Evolutionary conservation across 2,888 invertebrate species (phyloP), one percentile per base, ranked within the genome.

Genomic region (Protophormia terraenovae): DNA sequence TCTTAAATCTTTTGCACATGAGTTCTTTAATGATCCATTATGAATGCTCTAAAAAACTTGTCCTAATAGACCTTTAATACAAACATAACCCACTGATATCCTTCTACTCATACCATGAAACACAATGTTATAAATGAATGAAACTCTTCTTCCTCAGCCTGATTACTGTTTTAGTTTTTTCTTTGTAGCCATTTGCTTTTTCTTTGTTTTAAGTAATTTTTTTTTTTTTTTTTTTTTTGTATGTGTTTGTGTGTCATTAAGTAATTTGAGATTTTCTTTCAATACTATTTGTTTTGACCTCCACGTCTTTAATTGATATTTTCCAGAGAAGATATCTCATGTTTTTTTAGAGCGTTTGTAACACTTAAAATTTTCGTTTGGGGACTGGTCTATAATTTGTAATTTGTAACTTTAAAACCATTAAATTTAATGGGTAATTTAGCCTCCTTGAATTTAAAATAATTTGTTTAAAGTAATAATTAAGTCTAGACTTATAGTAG

Each of bases 241-340:
- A n/a, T n/a, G 41, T n/a, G 24, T 71, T 29, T 19, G 50, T 60
- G 4, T 47, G n/a, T 10, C 7, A 62, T 19, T 53, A 62, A 79
- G 71, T 79, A 72, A 79, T 72, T 72, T 72, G 53, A 72, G 32
- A 64, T 64, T 64, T 72, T 41, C n/a, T 55, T 62, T 12, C 53
- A 55, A 66, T 76, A 32, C 41, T 50, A 16, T 27, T 24, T 19
- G 19, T 24, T 64, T 66, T 66, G 38, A 41, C 77, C 66, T 35
- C 75, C 41, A 41, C 3, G 10, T 29, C 29, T 29, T 24, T 62
- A 45, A 38, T 47, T 66, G n/a, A 3, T 19, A 50, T 5, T 16
- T 58, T 12, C 1, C 8, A 14, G 22, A 60, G 45, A 12, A 3
- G 7, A n/a, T 22, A 24, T 27, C 27, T 75, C 38, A 35, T 35